Conservation (phyloP, 2,113 vertebrate species). For the Cinclus mexicanus region DNA sequence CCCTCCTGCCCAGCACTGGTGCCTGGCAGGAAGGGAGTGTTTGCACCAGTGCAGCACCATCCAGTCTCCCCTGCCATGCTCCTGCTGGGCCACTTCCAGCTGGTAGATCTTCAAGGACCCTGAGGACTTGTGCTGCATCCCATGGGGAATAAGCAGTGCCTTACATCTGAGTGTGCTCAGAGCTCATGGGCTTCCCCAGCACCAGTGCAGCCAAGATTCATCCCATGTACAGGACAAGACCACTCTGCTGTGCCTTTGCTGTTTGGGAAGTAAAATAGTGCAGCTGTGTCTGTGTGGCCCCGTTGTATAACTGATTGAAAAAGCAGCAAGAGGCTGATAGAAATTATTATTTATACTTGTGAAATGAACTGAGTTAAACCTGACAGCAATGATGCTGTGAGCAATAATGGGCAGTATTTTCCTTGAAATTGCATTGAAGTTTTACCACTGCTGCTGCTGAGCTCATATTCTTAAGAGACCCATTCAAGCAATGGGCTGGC, state of each 20-base stretch:
- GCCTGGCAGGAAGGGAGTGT: not conserved
- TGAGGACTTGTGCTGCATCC: not conserved
- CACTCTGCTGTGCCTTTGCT: not conserved
- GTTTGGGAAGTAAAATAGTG: not conserved
- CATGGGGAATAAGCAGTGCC: not conserved
- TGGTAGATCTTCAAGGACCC: not conserved
- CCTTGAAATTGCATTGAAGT: not conserved
- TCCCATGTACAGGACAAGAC: not conserved
- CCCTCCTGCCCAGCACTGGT: too few species aligned
- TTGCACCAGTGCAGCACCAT: accelerated
- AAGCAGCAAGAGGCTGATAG: not conserved
- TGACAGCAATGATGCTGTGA: not conserved
- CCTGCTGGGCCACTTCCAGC: not conserved
- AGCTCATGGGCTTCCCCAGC: not conserved
- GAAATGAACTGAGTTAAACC: not conserved
- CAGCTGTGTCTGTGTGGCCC: not conserved
- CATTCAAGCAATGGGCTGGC: not conserved
- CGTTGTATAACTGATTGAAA: not conserved
- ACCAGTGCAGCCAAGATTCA: not conserved
- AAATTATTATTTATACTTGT: not conserved
- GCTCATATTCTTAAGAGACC: not conserved
- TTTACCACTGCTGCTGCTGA: not conserved
- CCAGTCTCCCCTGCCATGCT: not conserved
- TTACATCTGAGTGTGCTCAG: not conserved
- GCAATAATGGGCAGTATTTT: not conserved